These are phyloP conservation scores for Stenurella melanura DNA, from an alignment of 2,888 invertebrate genomes.

Conservation along the genomic window DNA sequence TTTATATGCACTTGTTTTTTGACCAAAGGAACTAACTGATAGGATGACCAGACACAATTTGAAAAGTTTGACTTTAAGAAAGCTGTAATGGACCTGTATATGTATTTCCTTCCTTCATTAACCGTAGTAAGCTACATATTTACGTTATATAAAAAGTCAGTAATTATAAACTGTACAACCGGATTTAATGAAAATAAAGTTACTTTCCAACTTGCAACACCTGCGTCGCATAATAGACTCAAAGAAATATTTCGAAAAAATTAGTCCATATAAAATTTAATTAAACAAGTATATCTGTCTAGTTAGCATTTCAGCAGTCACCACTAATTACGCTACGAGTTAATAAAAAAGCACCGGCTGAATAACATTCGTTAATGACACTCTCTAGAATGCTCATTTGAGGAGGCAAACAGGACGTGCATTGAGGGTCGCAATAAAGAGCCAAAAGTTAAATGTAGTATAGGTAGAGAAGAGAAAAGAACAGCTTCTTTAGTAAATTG, in stretches of 20 bases:
- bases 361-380: slow-evolving; percentile 37
- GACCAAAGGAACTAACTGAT: too few species aligned
- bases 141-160: background rate
- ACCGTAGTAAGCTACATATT: too few species aligned
- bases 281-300: slow-evolving; percentile 30
- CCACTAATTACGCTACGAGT: slow-evolving; percentile 37
- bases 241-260: background rate
- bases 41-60: too few species aligned
- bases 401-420: slow-evolving; percentile 31
- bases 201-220: background rate
- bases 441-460: slow-evolving; percentile 26
- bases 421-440: slow-evolving; percentile 18
- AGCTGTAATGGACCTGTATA: too few species aligned
- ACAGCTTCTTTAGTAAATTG: slow-evolving; percentile 51
- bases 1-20: too few species aligned
- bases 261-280: slow-evolving; percentile 21
- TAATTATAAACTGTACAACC: background rate
- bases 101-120: too few species aligned
- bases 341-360: slow-evolving; percentile 29
- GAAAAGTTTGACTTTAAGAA: too few species aligned
- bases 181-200: background rate
- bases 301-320: slow-evolving; percentile 34
- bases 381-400: slow-evolving; percentile 35
- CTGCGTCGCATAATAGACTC: background rate
- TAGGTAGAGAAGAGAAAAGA: slow-evolving; percentile 44